Evolutionary conservation across 2,888 invertebrate genomes (phyloP).

Genomic region (Lydus trimaculatus): DNA sequence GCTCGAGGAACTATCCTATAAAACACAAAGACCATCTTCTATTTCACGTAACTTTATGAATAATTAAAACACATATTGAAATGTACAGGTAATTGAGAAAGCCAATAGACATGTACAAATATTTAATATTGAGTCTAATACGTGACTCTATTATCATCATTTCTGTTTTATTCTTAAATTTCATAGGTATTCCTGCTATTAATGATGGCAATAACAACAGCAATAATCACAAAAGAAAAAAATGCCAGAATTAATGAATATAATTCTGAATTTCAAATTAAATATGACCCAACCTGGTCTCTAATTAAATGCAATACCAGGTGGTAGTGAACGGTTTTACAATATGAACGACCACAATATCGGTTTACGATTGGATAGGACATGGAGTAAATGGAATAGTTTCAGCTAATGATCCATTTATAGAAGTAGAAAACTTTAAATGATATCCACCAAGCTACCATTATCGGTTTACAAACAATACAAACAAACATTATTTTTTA

Average conservation of each 20-base stretch:
- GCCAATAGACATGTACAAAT: background rate
- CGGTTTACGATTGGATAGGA: background rate
- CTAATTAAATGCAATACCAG: background rate
- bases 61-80: background rate
- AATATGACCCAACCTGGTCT: background rate
- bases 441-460: background rate
- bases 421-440: background rate
- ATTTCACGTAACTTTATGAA: background rate
- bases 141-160: slow-evolving; percentile 1
- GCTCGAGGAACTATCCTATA: background rate
- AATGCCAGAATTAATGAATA: background rate
- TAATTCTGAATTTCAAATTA: background rate
- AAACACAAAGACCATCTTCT: background rate
- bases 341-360: background rate
- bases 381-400: background rate
- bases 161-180: slow-evolving; percentile 1
- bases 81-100: background rate
- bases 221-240: background rate
- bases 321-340: no score
- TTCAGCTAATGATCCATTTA: background rate
- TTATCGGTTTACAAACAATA: background rate
- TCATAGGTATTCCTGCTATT: background rate
- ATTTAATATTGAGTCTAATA: background rate
- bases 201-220: background rate
- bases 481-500: background rate